phyloP scores from a whole-genome alignment of 2,888 invertebrate genomes.

The Yponomeuta cagnagella region DNA sequence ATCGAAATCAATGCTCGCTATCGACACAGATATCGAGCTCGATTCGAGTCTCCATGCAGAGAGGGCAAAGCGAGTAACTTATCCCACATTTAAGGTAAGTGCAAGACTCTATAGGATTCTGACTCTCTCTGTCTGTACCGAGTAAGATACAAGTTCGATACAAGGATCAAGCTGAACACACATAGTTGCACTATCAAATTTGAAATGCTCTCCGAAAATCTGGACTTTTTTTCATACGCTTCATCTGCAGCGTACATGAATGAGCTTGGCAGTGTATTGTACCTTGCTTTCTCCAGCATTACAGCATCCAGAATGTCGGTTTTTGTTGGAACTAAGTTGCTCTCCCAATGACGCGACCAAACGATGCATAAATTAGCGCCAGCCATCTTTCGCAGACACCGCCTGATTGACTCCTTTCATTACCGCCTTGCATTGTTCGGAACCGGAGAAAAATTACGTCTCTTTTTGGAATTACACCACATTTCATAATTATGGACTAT shows the following conservation, averaged over 20 bases:
- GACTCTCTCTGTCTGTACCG: not conserved
- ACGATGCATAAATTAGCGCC: slow-evolving; percentile 61
- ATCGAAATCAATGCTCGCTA: no score
- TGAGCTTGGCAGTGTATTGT: not conserved
- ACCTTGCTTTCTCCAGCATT: not conserved
- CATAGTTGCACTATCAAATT: not conserved
- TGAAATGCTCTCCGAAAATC: no score
- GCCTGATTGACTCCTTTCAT: slow-evolving; percentile 75
- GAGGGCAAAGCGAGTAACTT: not conserved
- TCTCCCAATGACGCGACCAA: slow-evolving; percentile 9
- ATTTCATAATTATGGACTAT: slow-evolving; percentile 76
- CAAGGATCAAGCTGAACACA: not conserved
- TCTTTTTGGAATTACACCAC: slow-evolving; percentile 68
- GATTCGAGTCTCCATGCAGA: no score
- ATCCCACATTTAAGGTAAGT: slow-evolving; percentile 1
- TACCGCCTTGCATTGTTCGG: slow-evolving; percentile 67
- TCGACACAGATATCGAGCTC: no score
- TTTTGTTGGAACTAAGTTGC: slow-evolving; percentile 1
- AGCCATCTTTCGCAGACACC: slow-evolving; percentile 59
- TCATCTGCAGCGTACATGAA: no score
- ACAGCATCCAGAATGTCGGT: not conserved
- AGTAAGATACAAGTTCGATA: not conserved
- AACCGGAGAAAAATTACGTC: slow-evolving; percentile 62
- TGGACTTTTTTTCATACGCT: no score
- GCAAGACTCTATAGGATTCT: no score